phyloP scores from a whole-genome alignment of 2,797 vertebrate genomes.

The Peromyscus melanophrys region DNA sequence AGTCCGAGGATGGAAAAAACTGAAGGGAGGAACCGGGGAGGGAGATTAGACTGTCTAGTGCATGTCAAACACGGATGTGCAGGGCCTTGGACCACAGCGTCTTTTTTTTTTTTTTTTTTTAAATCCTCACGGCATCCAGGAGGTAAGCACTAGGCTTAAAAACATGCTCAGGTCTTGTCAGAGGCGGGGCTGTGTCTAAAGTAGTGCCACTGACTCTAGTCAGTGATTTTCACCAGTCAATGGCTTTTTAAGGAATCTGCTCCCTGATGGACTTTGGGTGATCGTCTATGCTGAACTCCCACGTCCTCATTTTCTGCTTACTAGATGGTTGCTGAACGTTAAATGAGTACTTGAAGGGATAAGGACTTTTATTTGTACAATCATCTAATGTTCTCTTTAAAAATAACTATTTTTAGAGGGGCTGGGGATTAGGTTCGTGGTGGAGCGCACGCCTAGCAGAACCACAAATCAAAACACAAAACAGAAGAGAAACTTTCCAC shows the following conservation, averaged over 20 bases:
- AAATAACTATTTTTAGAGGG: not conserved
- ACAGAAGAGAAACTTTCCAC: not conserved
- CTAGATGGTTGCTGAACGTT: not conserved
- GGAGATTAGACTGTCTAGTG: not conserved
- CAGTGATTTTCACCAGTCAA: not conserved
- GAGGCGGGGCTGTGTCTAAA: not conserved
- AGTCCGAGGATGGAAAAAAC: not conserved
- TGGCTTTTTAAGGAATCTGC: not conserved
- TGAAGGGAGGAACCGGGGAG: no score
- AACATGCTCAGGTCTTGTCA: not conserved
- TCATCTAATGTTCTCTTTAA: not conserved
- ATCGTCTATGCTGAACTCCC: not conserved
- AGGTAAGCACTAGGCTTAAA: not conserved
- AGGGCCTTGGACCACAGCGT: not conserved
- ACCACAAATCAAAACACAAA: not conserved
- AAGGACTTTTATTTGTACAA: not conserved
- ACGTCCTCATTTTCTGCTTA: rapidly evolving
- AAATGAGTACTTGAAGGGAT: not conserved
- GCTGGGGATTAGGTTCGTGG: not conserved
- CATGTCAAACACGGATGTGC: rapidly evolving
- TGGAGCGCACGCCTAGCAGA: not conserved
- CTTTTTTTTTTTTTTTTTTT: not conserved
- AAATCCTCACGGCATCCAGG: not conserved
- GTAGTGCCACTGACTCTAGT: no score
- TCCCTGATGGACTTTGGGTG: rapidly evolving